Percentiles rank a stretch among this genome's conserved stretches.
These are phyloP conservation scores for Ctena decussata DNA, from an alignment of 2,888 invertebrate genomes.

Conservation along the genomic window DNA sequence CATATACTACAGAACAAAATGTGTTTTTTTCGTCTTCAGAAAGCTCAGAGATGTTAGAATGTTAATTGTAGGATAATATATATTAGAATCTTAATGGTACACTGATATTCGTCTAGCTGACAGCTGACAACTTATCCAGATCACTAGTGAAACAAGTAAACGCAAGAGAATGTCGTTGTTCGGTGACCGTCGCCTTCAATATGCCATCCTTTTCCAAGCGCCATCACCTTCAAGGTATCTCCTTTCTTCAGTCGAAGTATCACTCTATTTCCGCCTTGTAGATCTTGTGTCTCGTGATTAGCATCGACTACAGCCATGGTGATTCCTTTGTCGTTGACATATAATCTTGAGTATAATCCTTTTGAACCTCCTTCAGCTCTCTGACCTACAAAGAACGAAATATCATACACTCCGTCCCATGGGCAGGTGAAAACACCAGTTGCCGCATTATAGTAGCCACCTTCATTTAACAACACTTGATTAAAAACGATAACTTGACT, in stretches of 20 bases:
- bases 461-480: conserved; percentile 2
- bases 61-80: no score
- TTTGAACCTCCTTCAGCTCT: neutral
- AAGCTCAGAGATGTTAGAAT: no score
- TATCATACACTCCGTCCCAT: neutral
- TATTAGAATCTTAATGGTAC: no score
- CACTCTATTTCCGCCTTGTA: conserved; percentile 13
- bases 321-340: neutral
- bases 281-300: neutral
- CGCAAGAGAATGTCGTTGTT: no score
- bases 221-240: neutral
- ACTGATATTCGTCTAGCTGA: no score
- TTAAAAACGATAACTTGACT: neutral
- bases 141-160: no score
- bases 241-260: neutral
- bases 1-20: no score
- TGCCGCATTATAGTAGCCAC: neutral
- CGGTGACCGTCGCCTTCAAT: no score
- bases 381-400: neutral
- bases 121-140: no score
- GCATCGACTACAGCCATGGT: neutral
- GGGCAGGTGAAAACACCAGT: conserved; percentile 1
- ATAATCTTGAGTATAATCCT: neutral
- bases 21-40: no score
- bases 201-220: neutral